A percentile compares a stretch with the other conserved stretches of the same genome.
Evolutionary conservation across 2,797 vertebrate species (phyloP).

Genomic region (Notolepis coatsorum): DNA sequence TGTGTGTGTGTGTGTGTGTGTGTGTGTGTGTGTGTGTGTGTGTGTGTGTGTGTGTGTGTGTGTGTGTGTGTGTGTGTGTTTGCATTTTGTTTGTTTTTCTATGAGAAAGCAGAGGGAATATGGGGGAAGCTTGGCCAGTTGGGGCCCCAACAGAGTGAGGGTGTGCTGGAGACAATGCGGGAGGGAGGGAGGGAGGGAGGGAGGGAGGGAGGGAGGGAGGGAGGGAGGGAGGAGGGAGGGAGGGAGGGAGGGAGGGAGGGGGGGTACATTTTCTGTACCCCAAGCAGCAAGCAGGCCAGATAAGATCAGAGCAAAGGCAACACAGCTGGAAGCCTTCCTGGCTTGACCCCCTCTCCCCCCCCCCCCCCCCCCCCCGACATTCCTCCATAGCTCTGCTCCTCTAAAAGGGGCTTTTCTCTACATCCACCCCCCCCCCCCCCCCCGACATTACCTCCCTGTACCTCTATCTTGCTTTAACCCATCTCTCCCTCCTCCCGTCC

Average conservation of each 20-base stretch:
- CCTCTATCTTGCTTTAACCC: conserved; percentile 33
- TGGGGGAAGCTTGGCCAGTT: too few relatives aligned
- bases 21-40: neutral
- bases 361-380: conserved; percentile 62
- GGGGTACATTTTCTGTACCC: conserved; percentile 35
- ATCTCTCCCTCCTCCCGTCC: neutral
- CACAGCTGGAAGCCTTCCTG: conserved; percentile 72
- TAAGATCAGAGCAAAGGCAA: conserved; percentile 73
- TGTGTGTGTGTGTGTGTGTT: neutral
- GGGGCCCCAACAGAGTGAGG: too few relatives aligned
- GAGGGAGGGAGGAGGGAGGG: neutral
- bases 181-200: neutral
- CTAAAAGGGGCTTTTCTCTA: conserved; percentile 12
- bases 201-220: neutral
- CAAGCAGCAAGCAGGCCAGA: conserved; percentile 67
- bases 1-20: conserved; percentile 3
- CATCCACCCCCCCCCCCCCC: conserved; percentile 16
- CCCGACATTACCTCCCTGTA: conserved; percentile 1
- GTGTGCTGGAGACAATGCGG: too few relatives aligned
- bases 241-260: conserved; percentile 5
- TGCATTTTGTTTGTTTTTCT: neutral
- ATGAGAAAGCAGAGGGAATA: too few relatives aligned
- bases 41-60: neutral
- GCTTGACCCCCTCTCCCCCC: conserved; percentile 55
- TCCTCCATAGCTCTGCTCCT: conserved; percentile 53